Conservation (phyloP, 1,140 invertebrate species). For the Nephila pilipes region DNA sequence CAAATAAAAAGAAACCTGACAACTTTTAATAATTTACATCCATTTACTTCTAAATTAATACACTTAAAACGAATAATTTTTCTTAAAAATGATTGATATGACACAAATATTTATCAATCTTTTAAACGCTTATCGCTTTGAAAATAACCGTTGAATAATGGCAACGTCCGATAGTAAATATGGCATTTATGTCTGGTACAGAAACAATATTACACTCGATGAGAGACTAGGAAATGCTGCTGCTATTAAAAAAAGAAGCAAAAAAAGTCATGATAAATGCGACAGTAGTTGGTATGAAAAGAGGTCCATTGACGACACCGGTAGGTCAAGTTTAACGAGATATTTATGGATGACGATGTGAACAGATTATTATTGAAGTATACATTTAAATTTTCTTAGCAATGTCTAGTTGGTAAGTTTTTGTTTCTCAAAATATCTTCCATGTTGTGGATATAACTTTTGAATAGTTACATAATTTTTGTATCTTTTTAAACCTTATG, state of each 20-base stretch:
- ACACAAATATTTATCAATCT: no score
- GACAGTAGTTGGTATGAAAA: constrained; percentile 38
- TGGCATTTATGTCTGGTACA: constrained; percentile 7
- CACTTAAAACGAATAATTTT: no score
- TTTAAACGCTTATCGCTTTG: no score
- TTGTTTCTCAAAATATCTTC: neutral
- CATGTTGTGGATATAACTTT: neutral
- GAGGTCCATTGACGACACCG: constrained; percentile 55
- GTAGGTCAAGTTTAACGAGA: constrained; percentile 75
- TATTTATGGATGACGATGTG: constrained; percentile 73
- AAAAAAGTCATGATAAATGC: constrained; percentile 68
- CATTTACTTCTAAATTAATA: no score
- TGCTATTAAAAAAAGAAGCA: constrained; percentile 20
- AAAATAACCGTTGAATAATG: neutral
- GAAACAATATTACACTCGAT: constrained; percentile 7
- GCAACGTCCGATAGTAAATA: constrained; percentile 39
- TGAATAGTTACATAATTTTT: neutral
- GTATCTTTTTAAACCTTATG: neutral
- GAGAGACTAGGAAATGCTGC: neutral
- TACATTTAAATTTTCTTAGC: constrained; percentile 68
- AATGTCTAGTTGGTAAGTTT: constrained; percentile 72
- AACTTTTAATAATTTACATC: no score
- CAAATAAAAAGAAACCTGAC: no score
- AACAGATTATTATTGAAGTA: constrained; percentile 42
- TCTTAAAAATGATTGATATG: no score